phyloP scores from a whole-genome alignment of 2,113 vertebrate species.

The Apaloderma vittatum region DNA sequence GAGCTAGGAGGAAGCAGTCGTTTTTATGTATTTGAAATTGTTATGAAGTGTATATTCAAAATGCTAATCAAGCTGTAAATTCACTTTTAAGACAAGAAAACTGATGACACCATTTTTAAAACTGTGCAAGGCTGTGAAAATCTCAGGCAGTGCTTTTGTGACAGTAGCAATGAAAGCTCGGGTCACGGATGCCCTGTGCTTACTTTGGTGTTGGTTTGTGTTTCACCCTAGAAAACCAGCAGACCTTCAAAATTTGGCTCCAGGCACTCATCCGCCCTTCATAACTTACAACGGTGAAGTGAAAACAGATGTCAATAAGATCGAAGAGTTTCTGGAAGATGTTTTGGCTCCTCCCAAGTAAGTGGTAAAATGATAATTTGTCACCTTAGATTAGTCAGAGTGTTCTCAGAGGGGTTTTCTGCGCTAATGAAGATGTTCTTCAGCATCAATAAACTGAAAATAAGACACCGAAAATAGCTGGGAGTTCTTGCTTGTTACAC shows the following conservation, averaged over 20 bases:
- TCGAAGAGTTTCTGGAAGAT: conserved; percentile 98
- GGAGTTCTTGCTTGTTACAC: not conserved
- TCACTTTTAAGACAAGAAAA: not conserved
- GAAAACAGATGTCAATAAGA: conserved; percentile 98
- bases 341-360: conserved; percentile 95
- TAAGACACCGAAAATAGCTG: not conserved
- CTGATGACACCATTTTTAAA: not conserved
- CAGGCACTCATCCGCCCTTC: conserved; percentile 97
- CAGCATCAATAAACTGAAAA: not conserved
- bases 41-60: not conserved
- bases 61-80: not conserved
- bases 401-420: not conserved
- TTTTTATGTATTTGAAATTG: not conserved
- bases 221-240: conserved; percentile 90
- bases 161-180: not conserved
- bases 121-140: not conserved
- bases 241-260: conserved; percentile 97
- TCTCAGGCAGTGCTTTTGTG: not conserved
- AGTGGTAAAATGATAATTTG: conserved; percentile 60
- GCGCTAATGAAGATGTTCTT: not conserved
- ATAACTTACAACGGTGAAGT: conserved; percentile 97
- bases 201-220: not conserved
- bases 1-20: not conserved
- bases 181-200: not conserved
- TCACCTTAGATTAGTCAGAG: not conserved